These are phyloP conservation scores for Mustela lutreola DNA, from an alignment of 2,113 vertebrate species.

Conservation along the genomic window DNA sequence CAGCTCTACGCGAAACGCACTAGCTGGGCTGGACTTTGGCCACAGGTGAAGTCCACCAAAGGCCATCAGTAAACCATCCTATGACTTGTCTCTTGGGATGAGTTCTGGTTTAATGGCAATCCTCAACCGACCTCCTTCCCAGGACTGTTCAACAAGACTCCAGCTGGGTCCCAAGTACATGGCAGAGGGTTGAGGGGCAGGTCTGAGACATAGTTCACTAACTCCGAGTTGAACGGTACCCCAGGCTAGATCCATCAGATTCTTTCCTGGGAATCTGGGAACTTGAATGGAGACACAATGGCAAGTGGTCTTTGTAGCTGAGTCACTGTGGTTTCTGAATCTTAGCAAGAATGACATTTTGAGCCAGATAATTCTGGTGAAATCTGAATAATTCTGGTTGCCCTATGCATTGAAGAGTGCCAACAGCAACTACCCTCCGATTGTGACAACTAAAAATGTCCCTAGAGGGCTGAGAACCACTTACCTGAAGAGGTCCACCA, in stretches of 20 bases:
- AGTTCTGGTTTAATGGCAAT: background rate
- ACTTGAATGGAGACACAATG: background rate
- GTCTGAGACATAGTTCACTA: background rate
- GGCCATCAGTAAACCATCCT: background rate
- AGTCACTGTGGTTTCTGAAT: background rate
- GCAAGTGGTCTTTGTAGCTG: background rate
- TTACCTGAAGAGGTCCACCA: background rate
- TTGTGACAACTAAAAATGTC: background rate
- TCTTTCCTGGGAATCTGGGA: background rate
- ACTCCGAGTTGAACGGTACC: background rate
- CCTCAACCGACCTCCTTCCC: accelerated
- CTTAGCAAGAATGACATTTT: background rate
- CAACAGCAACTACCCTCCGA: background rate
- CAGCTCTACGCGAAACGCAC: accelerated
- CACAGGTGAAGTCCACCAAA: background rate
- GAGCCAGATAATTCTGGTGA: background rate
- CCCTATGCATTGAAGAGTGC: background rate
- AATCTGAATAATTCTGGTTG: background rate
- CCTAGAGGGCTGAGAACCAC: background rate
- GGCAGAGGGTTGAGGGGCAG: too few relatives aligned
- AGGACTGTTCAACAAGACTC: background rate
- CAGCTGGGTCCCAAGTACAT: background rate
- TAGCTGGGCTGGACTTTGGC: background rate
- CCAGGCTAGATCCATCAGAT: too few relatives aligned
- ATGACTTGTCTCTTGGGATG: background rate